These are phyloP conservation scores for Thryonomys swinderianus DNA, from an alignment of 2,113 vertebrate genomes.

Conservation along the genomic window DNA sequence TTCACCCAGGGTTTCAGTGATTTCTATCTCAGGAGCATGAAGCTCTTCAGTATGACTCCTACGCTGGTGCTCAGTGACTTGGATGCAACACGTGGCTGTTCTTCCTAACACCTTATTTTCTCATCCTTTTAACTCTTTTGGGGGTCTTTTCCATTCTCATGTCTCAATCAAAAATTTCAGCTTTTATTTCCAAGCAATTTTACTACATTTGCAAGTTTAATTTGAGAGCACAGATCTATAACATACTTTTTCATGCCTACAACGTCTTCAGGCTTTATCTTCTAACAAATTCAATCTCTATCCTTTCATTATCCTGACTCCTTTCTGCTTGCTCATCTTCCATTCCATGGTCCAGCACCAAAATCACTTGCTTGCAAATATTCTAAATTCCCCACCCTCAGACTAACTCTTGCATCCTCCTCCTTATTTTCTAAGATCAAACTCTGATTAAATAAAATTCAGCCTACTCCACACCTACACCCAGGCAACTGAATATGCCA, in stretches of 20 bases:
- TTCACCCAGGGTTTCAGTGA: not conserved
- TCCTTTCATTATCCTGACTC: not conserved
- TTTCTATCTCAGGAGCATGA: not conserved
- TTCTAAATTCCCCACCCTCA: not conserved
- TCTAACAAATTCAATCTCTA: no score
- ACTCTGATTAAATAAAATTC: constrained; percentile 56
- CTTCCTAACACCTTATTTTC: not conserved
- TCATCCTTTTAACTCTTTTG: not conserved
- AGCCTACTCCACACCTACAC: constrained; percentile 32
- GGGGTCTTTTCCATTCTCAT: not conserved
- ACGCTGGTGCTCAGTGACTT: not conserved
- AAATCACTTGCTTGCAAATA: not conserved
- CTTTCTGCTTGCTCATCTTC: not conserved
- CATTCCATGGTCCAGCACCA: not conserved
- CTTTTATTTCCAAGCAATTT: not conserved
- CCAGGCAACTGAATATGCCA: constrained; percentile 13
- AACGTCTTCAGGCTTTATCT: no score
- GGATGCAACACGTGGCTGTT: not conserved
- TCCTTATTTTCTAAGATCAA: constrained; percentile 25
- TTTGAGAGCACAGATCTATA: not conserved
- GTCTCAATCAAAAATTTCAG: not conserved
- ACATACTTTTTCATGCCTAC: not conserved
- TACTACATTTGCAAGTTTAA: not conserved
- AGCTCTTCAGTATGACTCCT: not conserved
- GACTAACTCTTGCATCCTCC: not conserved